Conservation (phyloP, 2,113 vertebrate genomes). For the Siniperca knerii region DNA sequence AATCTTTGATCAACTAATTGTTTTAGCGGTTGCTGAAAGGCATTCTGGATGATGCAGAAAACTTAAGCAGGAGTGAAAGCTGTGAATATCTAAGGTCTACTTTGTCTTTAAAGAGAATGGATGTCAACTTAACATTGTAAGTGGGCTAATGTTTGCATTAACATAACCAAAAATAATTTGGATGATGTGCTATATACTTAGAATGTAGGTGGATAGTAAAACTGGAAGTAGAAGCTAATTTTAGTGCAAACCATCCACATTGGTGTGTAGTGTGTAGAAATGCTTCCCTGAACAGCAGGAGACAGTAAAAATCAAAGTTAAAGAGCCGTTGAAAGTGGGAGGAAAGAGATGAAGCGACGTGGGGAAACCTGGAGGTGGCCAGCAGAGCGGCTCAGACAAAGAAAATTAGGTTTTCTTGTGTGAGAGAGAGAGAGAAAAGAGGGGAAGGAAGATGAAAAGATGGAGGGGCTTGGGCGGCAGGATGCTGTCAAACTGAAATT, state of each 20-base stretch:
- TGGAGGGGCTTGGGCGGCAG: neutral
- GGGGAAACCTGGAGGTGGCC: slow-evolving; percentile 47
- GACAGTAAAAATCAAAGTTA: slow-evolving; percentile 38
- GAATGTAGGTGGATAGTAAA: neutral
- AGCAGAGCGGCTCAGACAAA: slow-evolving; percentile 19
- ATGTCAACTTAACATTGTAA: fast-evolving
- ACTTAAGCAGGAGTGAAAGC: neutral
- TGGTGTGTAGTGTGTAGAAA: slow-evolving; percentile 10
- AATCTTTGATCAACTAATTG: neutral
- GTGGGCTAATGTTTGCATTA: neutral
- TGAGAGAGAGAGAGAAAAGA: slow-evolving; percentile 1
- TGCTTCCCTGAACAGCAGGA: slow-evolving; percentile 42
- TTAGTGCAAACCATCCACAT: neutral
- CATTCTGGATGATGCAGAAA: neutral
- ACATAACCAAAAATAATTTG: neutral
- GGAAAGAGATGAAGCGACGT: slow-evolving; percentile 49
- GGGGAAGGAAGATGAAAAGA: slow-evolving; percentile 14
- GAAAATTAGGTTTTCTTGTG: slow-evolving; percentile 39
- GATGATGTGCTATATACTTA: neutral
- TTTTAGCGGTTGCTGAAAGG: neutral
- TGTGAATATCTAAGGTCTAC: neutral
- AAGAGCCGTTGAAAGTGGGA: slow-evolving; percentile 55
- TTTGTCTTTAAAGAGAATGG: neutral
- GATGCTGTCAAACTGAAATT: slow-evolving; percentile 19
- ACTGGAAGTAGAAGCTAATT: slow-evolving; percentile 10